A percentile compares a stretch with the other conserved stretches of the same genome.
phyloP scores from a whole-genome alignment of 2,888 invertebrate genomes.

The Subacronicta megacephala region DNA sequence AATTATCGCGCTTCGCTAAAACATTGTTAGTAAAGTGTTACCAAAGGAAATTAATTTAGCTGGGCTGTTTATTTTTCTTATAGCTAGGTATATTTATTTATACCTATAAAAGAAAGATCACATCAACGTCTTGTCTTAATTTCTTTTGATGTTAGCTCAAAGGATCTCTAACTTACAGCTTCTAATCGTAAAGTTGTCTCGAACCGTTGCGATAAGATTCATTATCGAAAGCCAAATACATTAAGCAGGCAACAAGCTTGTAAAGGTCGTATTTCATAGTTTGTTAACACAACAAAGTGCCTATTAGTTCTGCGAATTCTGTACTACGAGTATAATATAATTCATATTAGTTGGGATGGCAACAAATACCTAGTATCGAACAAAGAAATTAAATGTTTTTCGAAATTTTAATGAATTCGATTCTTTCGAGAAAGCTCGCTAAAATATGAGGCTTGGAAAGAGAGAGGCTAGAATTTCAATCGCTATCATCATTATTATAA shows the following conservation, averaged over 20 bases:
- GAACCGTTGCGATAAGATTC: slow-evolving; percentile 39
- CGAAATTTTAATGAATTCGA: no score
- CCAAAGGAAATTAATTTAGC: neutral
- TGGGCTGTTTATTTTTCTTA: neutral
- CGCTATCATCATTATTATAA: no score
- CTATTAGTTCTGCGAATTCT: slow-evolving; percentile 26
- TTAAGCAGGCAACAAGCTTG: no score
- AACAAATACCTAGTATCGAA: neutral
- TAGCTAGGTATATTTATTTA: no score
- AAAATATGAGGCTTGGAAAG: no score
- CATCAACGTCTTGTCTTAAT: no score
- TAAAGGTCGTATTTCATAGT: slow-evolving; percentile 35
- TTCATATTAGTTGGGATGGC: slow-evolving; percentile 1
- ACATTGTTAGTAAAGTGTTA: slow-evolving; percentile 27
- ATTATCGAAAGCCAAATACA: no score
- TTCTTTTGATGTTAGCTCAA: neutral
- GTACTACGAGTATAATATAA: slow-evolving; percentile 2
- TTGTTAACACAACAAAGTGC: slow-evolving; percentile 30
- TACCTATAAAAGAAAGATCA: no score
- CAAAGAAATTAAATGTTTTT: no score
- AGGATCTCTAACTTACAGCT: slow-evolving; percentile 23
- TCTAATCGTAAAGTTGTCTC: slow-evolving; percentile 25
- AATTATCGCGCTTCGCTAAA: slow-evolving; percentile 33
- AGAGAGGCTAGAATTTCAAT: no score
- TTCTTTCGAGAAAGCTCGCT: no score